Base-by-base conservation (phyloP, 2,113 vertebrate species). In the Stigmatopora nigra region DNA sequence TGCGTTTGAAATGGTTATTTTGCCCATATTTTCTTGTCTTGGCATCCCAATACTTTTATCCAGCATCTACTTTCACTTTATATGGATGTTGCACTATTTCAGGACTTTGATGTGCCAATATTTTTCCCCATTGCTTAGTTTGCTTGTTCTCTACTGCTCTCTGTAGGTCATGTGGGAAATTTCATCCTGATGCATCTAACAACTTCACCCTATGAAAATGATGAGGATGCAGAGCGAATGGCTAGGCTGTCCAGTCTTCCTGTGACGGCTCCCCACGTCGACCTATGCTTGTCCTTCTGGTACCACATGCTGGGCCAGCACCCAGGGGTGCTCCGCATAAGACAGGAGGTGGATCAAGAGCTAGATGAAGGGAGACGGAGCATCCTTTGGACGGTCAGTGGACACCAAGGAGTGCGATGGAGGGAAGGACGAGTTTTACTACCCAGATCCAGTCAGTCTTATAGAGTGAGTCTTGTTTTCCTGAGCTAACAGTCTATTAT, bases 251-350 rank as follows among this genome's bases (percentile, higher is more conserved):
- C 89, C 82, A 97, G 96, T 83, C 91, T 92, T 0, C 73, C 91
- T 45, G 87, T 98, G 61, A 89, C 86, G 7, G 89, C 91, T 0
- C 86, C 89, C 31, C 91, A 88, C 69, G 79, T 89, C 0, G 90
- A 92, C 46, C 91, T 95, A 74, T 98, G 96, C 83, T 89, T 98
- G 91, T 95, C 94, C 2, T 98, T 98, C 89, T 97, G 96, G 95
- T 98, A 97, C 62, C 93, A 94, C 80, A 92, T 95, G 90, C 84
- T 85, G 0, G 92, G 92, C 0, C 87, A 91, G 0, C 92, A 92
- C 0, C 87, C 88, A 0, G 94, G 92, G 49, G 88, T 90, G 0
- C 90, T 98, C 13, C 86, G 87, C 75, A 91, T 98, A 86, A 93
- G 89, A n/a, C 91, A 93, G 67, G 86, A 84, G 63, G 91, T 83